Evolutionary conservation across 2,113 vertebrate genomes (phyloP).

Genomic region (Corydoras maculifer): DNA sequence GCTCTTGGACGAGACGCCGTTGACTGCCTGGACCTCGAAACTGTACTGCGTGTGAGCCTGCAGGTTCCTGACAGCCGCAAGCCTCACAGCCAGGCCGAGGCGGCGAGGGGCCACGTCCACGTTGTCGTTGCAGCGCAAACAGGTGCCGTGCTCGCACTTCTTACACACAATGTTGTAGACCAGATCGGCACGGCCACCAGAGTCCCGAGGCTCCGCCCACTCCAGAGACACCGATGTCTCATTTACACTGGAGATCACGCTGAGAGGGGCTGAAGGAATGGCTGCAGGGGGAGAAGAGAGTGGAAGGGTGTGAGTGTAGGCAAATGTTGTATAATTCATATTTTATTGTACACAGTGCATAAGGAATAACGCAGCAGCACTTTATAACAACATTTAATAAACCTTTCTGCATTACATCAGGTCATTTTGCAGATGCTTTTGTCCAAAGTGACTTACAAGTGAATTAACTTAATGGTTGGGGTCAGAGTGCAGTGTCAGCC

Average conservation of each 20-base stretch:
- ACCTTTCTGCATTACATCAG: no score
- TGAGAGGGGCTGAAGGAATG: constrained; percentile 80
- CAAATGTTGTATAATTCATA: no score
- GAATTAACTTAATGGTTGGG: no score
- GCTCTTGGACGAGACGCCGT: constrained; percentile 88
- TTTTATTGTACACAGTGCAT: no score
- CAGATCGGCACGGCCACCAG: constrained; percentile 82
- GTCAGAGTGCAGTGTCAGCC: no score
- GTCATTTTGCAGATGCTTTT: no score
- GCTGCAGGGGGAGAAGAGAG: constrained; percentile 57
- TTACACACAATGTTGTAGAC: constrained; percentile 97
- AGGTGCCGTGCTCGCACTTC: constrained; percentile 83
- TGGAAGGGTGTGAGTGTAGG: neutral
- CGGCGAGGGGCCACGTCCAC: constrained; percentile 91
- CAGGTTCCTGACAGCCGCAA: constrained; percentile 88
- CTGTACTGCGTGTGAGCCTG: constrained; percentile 96
- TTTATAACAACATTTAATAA: no score
- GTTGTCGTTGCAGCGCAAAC: constrained; percentile 92
- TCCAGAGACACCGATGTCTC: constrained; percentile 92
- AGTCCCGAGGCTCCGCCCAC: constrained; percentile 88
- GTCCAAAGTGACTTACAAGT: no score
- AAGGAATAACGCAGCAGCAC: no score
- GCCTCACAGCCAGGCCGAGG: constrained; percentile 80
- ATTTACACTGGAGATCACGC: constrained; percentile 92
- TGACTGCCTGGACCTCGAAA: constrained; percentile 95